Base-by-base conservation (phyloP, 1,140 invertebrate species). In the Homalodisca vitripennis region DNA sequence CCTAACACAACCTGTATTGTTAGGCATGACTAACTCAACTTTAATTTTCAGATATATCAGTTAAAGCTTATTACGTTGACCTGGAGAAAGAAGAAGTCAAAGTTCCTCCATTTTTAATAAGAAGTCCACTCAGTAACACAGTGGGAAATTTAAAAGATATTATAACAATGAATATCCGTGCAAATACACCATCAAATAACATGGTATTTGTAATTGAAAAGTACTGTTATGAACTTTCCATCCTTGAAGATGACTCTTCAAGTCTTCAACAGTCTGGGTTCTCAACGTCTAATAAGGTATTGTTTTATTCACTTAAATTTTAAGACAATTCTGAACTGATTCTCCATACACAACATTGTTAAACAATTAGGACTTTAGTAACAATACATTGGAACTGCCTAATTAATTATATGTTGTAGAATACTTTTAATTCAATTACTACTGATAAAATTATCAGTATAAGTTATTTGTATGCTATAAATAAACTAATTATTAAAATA, bases 11-110 rank as follows among this genome's bases (percentile, higher is more conserved):
- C n/a, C n/a, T n/a, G n/a, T n/a, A n/a, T n/a, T n/a, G n/a, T n/a
- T n/a, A n/a, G n/a, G n/a, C n/a, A n/a, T n/a, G n/a, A n/a, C n/a
- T n/a, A n/a, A n/a, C 6, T 10, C 34, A 27, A 31, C 71, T 68
- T 70, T 68, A 57, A n/a, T 72, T 77, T 75, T 14, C 67, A 86
- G 84, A 81, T 72, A 78, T 87, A 14, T 83, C 84, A 47, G 84
- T 88, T 70, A 88, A 87, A 79, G 84, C 89, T 2, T 89, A 84
- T 78, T 75, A 84, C 27, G 82, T 90, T 60, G 85, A 90, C 79
- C 71, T 89, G 22, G 78, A 82, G 41, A 83, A 77, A 31, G 86
- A 87, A 76, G 83, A 87, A 68, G 82, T 91, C 62, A 82, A 24
- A 10, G 46, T 86, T 68, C 84, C 85, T 51, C 86, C 89, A 55